Evolutionary conservation across 1,140 invertebrate species (phyloP).

Genomic region (Cyclina sinensis): DNA sequence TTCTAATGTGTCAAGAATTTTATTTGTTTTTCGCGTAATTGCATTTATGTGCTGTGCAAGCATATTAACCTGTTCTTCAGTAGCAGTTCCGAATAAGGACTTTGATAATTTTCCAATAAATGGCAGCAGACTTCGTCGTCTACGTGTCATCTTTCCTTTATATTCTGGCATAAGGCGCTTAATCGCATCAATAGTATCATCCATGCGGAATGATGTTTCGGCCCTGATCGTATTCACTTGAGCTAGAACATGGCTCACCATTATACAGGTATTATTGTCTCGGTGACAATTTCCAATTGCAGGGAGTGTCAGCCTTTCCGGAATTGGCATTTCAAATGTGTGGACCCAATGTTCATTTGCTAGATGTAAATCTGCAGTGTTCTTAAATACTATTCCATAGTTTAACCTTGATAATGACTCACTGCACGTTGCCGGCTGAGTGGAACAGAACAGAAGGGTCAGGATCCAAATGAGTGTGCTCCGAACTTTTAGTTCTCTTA

Average conservation of each 20-base stretch:
- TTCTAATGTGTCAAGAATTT: background rate
- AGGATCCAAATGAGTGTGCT: too few species aligned
- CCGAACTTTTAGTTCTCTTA: too few species aligned
- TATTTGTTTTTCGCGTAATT: background rate
- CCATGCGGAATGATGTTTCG: background rate
- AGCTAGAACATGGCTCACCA: conserved; percentile 24
- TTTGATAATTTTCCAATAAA: conserved; percentile 49
- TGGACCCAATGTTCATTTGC: conserved; percentile 30
- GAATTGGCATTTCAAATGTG: conserved; percentile 41
- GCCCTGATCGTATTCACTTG: conserved; percentile 1
- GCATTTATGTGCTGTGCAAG: conserved; percentile 53
- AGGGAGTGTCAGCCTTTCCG: conserved; percentile 6
- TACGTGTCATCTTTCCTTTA: background rate
- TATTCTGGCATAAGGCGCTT: background rate
- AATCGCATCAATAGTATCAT: conserved; percentile 5
- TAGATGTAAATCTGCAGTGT: background rate
- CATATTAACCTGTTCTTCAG: conserved; percentile 42
- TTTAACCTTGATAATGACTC: background rate
- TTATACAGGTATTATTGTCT: conserved; percentile 23
- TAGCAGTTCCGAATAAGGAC: conserved; percentile 37
- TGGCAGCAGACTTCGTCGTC: background rate
- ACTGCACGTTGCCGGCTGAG: too few species aligned
- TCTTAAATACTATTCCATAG: conserved; percentile 21
- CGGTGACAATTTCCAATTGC: conserved; percentile 8
- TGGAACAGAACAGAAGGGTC: too few species aligned